These are phyloP conservation scores for Rhagonycha lutea DNA, from an alignment of 2,888 invertebrate genomes.

Conservation along the genomic window DNA sequence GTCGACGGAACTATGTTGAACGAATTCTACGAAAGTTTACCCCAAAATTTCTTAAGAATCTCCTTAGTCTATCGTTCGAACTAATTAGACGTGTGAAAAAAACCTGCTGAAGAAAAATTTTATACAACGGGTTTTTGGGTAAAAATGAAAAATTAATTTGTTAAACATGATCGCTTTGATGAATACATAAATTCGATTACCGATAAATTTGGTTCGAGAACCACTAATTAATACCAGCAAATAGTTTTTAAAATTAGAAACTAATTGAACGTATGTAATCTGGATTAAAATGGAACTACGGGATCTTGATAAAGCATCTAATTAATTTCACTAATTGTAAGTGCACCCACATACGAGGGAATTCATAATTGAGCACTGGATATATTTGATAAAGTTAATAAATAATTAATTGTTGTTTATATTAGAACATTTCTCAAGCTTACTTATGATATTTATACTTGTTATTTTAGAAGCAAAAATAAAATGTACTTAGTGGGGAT, in stretches of 20 bases:
- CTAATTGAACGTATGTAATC: background rate
- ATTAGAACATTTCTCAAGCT: background rate
- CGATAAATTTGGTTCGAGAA: background rate
- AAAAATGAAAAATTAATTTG: too few relatives aligned
- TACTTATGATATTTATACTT: background rate
- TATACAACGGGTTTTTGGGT: too few relatives aligned
- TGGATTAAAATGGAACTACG: background rate
- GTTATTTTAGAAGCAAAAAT: too few relatives aligned
- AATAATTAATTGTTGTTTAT: background rate
- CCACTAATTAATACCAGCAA: background rate
- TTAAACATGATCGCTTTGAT: background rate
- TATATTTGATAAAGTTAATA: background rate
- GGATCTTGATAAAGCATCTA: background rate
- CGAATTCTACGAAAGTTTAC: too few relatives aligned
- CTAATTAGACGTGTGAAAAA: too few relatives aligned
- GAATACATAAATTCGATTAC: background rate
- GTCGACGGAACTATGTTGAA: too few relatives aligned
- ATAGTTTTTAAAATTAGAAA: background rate
- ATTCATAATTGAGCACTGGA: background rate
- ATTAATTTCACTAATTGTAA: background rate
- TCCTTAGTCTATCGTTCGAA: too few relatives aligned
- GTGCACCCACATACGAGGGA: background rate
- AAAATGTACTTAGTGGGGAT: too few relatives aligned
- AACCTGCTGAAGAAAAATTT: too few relatives aligned
- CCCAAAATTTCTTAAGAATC: background rate